phyloP scores from a whole-genome alignment of 1,140 invertebrate species.

The Ips typographus region DNA sequence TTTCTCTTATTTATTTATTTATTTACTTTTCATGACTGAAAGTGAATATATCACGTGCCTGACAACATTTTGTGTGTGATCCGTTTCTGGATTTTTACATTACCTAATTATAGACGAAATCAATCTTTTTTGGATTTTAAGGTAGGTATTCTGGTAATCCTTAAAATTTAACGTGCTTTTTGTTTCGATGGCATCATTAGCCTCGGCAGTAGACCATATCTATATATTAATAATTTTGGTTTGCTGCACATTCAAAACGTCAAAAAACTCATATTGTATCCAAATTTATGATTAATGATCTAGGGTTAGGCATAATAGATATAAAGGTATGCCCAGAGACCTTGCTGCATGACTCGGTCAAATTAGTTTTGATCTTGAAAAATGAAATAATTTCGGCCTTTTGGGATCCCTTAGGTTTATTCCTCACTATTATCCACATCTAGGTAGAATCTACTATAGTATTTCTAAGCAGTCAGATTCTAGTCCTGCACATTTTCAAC shows the following conservation, averaged over 20 bases:
- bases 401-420: slow-evolving; percentile 23
- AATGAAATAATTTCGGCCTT: slow-evolving; percentile 42
- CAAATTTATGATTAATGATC: slow-evolving; percentile 51
- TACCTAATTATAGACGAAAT: background rate
- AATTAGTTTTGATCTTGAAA: slow-evolving; percentile 46
- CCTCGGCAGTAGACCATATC: slow-evolving; percentile 43
- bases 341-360: slow-evolving; percentile 45
- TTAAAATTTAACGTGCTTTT: slow-evolving; percentile 1
- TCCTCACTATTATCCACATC: slow-evolving; percentile 15
- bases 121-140: background rate
- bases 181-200: slow-evolving; percentile 41
- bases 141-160: slow-evolving; percentile 1
- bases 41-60: background rate
- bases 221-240: slow-evolving; percentile 52
- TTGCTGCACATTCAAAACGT: slow-evolving; percentile 48
- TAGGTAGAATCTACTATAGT: slow-evolving; percentile 45
- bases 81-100: slow-evolving; percentile 21
- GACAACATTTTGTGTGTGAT: slow-evolving; percentile 14
- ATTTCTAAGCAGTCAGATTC: slow-evolving; percentile 46
- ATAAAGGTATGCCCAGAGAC: slow-evolving; percentile 43
- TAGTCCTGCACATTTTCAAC: slow-evolving; percentile 6
- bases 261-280: slow-evolving; percentile 50
- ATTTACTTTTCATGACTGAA: background rate
- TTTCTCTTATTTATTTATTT: slow-evolving; percentile 29
- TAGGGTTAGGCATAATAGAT: slow-evolving; percentile 31